These are phyloP conservation scores for Sanderia malayensis DNA, from an alignment of 30 jellyfish, hydroid and myxozoan species.

Conservation along the genomic window DNA sequence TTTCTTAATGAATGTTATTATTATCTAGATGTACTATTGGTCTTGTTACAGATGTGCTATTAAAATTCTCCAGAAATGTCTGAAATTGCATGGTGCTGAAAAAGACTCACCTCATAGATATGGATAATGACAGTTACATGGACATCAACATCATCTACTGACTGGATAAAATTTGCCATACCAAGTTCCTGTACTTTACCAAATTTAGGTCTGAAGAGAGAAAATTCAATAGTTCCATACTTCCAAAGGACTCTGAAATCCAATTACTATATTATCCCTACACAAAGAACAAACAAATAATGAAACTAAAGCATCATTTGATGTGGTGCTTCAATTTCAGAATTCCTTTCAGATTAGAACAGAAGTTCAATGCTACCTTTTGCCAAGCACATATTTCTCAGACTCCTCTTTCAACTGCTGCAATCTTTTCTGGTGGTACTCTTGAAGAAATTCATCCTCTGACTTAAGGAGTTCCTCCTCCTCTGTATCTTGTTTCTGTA, in stretches of 20 bases:
- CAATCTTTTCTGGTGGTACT: slow-evolving; percentile 78
- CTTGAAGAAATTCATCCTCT: slow-evolving; percentile 75
- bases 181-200: slow-evolving; percentile 60
- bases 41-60: background rate
- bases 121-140: slow-evolving; percentile 68
- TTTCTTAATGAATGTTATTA: too few species aligned
- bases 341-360: too few species aligned
- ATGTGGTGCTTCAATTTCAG: too few species aligned
- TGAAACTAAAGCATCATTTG: too few species aligned
- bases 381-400: slow-evolving; percentile 63
- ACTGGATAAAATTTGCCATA: slow-evolving; percentile 49
- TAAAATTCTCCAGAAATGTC: background rate
- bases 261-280: background rate
- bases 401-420: slow-evolving; percentile 71
- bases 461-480: slow-evolving; percentile 48
- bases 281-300: too few species aligned
- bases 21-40: background rate
- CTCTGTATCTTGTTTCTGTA: slow-evolving; percentile 51
- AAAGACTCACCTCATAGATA: slow-evolving; percentile 47
- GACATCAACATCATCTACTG: slow-evolving; percentile 61
- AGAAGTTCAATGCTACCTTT: slow-evolving; percentile 36
- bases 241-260: too few species aligned
- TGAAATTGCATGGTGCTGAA: background rate
- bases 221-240: too few species aligned
- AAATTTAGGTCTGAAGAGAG: slow-evolving; percentile 38